Percentiles rank a stretch among this genome's conserved stretches.
Evolutionary conservation across 2,113 vertebrate genomes (phyloP).

Genomic region (Orcinus orca): DNA sequence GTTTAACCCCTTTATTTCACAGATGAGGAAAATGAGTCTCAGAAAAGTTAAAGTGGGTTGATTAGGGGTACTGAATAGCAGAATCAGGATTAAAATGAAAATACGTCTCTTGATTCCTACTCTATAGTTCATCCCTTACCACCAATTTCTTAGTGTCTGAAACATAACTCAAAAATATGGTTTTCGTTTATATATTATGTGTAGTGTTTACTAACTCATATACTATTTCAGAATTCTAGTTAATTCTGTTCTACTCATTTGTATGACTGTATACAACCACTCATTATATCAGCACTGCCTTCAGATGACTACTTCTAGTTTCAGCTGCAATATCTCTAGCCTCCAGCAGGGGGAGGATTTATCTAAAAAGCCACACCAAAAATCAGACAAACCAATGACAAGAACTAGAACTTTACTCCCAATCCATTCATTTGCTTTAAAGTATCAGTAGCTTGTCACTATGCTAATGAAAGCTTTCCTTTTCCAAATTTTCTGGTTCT

Average conservation of each 20-base stretch:
- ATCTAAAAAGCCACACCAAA: conserved; percentile 27
- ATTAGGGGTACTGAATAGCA: neutral
- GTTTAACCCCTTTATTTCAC: conserved; percentile 9
- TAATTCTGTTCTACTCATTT: neutral
- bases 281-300: neutral
- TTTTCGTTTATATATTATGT: neutral
- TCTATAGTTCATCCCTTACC: neutral
- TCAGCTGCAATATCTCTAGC: conserved; percentile 11
- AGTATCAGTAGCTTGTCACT: neutral
- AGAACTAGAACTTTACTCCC: neutral
- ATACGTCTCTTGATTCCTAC: neutral
- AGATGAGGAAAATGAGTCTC: neutral
- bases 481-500: neutral
- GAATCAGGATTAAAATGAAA: conserved; percentile 38
- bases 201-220: neutral
- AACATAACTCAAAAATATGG: neutral
- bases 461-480: neutral
- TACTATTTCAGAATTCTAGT: neutral
- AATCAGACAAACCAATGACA: neutral
- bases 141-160: neutral
- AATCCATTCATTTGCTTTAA: conserved; percentile 17
- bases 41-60: conserved; percentile 13
- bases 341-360: conserved; percentile 42
- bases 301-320: neutral
- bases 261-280: neutral